Conservation (phyloP, 1,140 invertebrate genomes). For the Potamilus streckersoni region DNA sequence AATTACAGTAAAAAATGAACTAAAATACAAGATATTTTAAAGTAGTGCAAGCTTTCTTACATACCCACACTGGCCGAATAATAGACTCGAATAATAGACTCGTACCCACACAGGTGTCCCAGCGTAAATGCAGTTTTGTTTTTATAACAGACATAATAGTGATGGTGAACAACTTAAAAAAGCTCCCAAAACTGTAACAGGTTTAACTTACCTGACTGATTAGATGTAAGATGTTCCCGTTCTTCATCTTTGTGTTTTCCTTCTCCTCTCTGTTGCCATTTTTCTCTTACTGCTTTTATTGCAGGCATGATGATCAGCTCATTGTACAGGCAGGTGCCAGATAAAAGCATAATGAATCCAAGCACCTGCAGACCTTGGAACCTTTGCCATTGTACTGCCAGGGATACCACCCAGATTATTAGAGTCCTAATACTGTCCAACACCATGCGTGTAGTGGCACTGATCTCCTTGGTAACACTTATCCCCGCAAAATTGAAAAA, state of each 20-base stretch:
- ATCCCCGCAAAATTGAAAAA: constrained; percentile 98
- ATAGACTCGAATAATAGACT: too few species aligned
- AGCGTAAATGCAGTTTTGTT: too few species aligned
- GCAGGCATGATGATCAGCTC: constrained; percentile 29
- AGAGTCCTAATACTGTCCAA: constrained; percentile 90
- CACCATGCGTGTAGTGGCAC: constrained; percentile 91
- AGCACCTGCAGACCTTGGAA: constrained; percentile 84
- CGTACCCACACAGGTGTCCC: too few species aligned
- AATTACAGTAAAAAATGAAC: too few species aligned
- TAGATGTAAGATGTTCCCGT: constrained; percentile 5
- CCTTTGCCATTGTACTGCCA: constrained; percentile 78
- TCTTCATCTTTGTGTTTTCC: not conserved
- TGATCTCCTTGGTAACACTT: constrained; percentile 90
- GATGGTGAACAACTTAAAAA: too few species aligned
- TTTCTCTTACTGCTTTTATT: not conserved
- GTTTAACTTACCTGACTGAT: not conserved
- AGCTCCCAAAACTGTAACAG: too few species aligned
- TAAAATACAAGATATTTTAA: too few species aligned
- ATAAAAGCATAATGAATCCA: constrained; percentile 21
- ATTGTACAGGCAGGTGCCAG: constrained; percentile 26
- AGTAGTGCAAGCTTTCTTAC: too few species aligned
- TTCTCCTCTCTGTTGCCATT: not conserved
- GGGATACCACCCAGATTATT: constrained; percentile 87
- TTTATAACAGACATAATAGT: too few species aligned
- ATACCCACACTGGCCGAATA: too few species aligned